Percentiles rank a stretch among this genome's conserved stretches.
phyloP scores from a whole-genome alignment of 2,797 vertebrate species.

The Coregonus sp. region DNA sequence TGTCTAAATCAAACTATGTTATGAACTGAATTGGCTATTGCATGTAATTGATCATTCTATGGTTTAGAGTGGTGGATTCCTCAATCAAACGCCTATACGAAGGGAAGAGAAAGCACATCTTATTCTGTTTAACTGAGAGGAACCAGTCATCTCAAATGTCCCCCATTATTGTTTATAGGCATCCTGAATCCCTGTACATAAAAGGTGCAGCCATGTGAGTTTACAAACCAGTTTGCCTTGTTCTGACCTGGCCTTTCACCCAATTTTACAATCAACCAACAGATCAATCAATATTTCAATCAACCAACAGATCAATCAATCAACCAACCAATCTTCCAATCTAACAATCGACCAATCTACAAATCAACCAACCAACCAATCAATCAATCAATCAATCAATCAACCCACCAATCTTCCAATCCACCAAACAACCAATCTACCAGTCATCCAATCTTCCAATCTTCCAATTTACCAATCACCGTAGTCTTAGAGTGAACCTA shows the following conservation, averaged over 20 bases:
- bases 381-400: too few relatives aligned
- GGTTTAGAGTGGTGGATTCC: background rate
- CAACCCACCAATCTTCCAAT: too few relatives aligned
- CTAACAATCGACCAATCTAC: too few relatives aligned
- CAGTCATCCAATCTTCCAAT: too few relatives aligned
- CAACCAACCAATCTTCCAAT: too few relatives aligned
- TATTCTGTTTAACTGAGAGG: constrained; percentile 23
- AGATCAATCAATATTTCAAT: too few relatives aligned
- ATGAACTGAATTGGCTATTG: background rate
- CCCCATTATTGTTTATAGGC: constrained; percentile 39
- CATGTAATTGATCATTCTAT: background rate
- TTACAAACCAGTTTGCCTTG: constrained; percentile 15
- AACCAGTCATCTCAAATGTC: constrained; percentile 26
- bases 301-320: too few relatives aligned
- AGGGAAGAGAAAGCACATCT: constrained; percentile 14
- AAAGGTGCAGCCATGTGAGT: constrained; percentile 17
- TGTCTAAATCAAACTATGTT: background rate
- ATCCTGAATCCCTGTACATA: constrained; percentile 14
- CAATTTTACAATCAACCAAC: too few relatives aligned
- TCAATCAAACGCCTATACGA: background rate
- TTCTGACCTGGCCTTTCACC: background rate
- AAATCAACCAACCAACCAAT: too few relatives aligned
- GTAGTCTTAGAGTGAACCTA: background rate
- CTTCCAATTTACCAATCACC: too few relatives aligned
- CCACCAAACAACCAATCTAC: too few relatives aligned